A percentile compares a stretch with the other conserved stretches of the same genome.
Conservation (phyloP, 2,888 invertebrate species). For the Tholera decimalis region DNA sequence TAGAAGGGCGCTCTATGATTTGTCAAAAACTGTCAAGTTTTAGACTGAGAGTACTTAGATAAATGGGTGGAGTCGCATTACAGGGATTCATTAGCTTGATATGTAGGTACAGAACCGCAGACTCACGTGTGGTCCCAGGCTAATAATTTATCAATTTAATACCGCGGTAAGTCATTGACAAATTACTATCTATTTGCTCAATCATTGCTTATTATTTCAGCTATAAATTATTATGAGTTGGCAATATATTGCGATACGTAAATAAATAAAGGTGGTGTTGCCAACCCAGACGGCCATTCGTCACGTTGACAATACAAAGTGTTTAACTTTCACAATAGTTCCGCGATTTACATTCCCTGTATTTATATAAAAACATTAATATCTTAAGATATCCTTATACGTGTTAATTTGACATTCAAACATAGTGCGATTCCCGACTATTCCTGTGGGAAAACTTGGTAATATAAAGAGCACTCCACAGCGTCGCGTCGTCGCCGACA, state of each 20-base stretch:
- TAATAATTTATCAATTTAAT: conserved; percentile 5
- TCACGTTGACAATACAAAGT: conserved; percentile 42
- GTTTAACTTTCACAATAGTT: conserved; percentile 39
- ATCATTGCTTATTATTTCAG: conserved; percentile 14
- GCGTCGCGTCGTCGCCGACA: conserved; percentile 57
- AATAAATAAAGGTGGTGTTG: conserved; percentile 20
- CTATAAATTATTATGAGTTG: background rate
- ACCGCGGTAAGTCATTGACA: conserved; percentile 1
- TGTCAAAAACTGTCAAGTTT: background rate
- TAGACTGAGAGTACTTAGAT: background rate
- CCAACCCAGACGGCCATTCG: conserved; percentile 24
- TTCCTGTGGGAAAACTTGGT: conserved; percentile 67
- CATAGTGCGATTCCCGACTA: conserved; percentile 52
- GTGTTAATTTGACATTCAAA: conserved; percentile 64
- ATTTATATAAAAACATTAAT: conserved; percentile 51
- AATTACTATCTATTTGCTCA: conserved; percentile 16
- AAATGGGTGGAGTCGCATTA: background rate
- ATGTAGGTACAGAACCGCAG: background rate
- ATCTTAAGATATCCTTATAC: conserved; percentile 50
- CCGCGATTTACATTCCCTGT: conserved; percentile 30
- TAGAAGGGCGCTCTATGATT: background rate
- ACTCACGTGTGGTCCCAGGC: conserved; percentile 12
- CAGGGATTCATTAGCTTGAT: background rate
- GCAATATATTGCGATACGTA: background rate
- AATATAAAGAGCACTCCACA: conserved; percentile 65